phyloP scores from a whole-genome alignment of 2,888 invertebrate genomes.

The Drosophila prostipennis region DNA sequence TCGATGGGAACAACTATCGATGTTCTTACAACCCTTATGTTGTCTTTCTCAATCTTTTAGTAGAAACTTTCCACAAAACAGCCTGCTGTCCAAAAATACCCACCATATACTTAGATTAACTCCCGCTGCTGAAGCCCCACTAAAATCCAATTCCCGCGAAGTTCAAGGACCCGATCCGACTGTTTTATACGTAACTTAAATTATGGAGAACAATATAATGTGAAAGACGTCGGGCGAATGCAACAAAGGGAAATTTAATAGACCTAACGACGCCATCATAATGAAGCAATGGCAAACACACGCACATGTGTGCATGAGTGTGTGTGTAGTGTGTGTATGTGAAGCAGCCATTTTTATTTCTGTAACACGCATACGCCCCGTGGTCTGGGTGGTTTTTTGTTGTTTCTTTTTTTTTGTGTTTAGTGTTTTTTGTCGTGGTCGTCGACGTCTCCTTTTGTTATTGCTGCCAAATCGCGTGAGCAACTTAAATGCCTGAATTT shows the following conservation, averaged over 20 bases:
- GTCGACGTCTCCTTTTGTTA: constrained; percentile 4
- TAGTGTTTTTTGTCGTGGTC: neutral
- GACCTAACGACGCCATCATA: constrained; percentile 63
- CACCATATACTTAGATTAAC: neutral
- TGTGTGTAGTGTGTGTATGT: constrained; percentile 15
- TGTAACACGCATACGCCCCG: constrained; percentile 65
- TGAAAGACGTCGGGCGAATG: constrained; percentile 4
- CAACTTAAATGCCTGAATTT: constrained; percentile 74
- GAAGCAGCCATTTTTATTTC: constrained; percentile 65
- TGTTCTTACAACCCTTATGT: too few relatives aligned
- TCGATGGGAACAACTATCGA: too few relatives aligned
- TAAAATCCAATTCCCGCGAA: constrained; percentile 26
- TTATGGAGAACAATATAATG: constrained; percentile 12
- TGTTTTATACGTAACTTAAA: constrained; percentile 52
- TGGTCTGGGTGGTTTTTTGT: constrained; percentile 1
- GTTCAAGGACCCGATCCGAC: constrained; percentile 60
- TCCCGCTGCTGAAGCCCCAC: neutral
- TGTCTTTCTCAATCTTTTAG: neutral
- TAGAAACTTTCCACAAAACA: neutral
- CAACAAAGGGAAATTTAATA: constrained; percentile 48
- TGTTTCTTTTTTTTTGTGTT: neutral
- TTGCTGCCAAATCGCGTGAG: constrained; percentile 63
- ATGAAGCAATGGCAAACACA: constrained; percentile 65
- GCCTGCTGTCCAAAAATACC: neutral
- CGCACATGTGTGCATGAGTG: constrained; percentile 2